A percentile compares a stretch with the other conserved stretches of the same genome.
These are phyloP conservation scores for Drosophila malerkotliana DNA, from an alignment of 1,140 invertebrate species.

Conservation along the genomic window DNA sequence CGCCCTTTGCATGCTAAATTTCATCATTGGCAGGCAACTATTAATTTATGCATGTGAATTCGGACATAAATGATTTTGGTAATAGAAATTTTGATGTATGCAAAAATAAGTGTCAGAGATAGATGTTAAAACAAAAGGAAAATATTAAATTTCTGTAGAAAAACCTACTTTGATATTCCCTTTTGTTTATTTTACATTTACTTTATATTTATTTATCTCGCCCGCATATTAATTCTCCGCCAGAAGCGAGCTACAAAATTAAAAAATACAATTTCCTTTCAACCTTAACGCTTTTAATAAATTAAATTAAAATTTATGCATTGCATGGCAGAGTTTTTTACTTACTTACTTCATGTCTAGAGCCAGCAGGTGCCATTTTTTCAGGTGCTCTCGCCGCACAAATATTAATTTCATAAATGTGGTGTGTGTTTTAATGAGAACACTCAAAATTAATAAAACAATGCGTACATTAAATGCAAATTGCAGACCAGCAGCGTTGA, in stretches of 20 bases:
- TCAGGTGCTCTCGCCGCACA: slow-evolving; percentile 17
- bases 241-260: neutral
- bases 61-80: slow-evolving; percentile 24
- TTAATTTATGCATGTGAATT: slow-evolving; percentile 37
- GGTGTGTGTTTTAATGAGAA: slow-evolving; percentile 69
- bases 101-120: neutral
- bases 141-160: neutral
- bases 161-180: neutral
- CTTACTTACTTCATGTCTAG: neutral
- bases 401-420: slow-evolving; percentile 73
- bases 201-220: neutral
- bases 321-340: slow-evolving; percentile 14
- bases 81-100: slow-evolving; percentile 22
- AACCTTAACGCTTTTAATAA: slow-evolving; percentile 18
- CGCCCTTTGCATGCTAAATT: slow-evolving; percentile 17
- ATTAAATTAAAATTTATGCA: slow-evolving; percentile 49
- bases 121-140: neutral
- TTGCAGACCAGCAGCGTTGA: slow-evolving; percentile 53
- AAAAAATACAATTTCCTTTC: slow-evolving; percentile 5
- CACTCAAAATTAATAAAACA: slow-evolving; percentile 80
- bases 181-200: slow-evolving; percentile 16
- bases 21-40: slow-evolving; percentile 20
- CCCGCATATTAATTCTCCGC: slow-evolving; percentile 5
- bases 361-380: slow-evolving; percentile 11
- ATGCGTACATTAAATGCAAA: slow-evolving; percentile 80